These are phyloP conservation scores for Spisula solida DNA, from an alignment of 2,888 invertebrate genomes.

Conservation along the genomic window DNA sequence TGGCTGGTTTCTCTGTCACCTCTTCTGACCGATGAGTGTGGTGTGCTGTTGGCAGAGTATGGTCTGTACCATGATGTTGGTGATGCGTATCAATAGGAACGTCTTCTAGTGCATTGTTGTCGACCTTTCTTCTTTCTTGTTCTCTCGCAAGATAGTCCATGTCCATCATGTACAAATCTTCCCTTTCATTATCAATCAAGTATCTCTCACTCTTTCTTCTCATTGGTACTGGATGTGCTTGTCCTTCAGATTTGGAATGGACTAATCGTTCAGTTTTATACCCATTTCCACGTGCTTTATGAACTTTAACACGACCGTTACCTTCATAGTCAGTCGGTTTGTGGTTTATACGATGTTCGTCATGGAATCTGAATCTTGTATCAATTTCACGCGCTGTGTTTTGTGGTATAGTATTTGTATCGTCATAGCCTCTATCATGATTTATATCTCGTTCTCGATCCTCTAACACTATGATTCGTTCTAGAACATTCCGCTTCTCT, in stretches of 20 bases:
- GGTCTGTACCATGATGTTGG: not conserved
- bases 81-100: not conserved
- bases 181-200: slow-evolving; percentile 53
- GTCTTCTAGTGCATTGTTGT: not conserved
- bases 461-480: not conserved
- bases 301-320: not conserved
- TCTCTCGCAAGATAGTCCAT: slow-evolving; percentile 52
- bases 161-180: slow-evolving; percentile 68
- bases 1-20: not conserved
- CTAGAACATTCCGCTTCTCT: not conserved
- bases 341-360: not conserved
- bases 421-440: not conserved
- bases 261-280: slow-evolving; percentile 3
- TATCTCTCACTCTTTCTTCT: slow-evolving; percentile 20
- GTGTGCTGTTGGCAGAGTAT: not conserved
- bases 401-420: not conserved
- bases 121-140: not conserved
- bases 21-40: not conserved
- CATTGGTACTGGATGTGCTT: not conserved
- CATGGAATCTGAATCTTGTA: not conserved
- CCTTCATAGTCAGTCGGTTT: not conserved
- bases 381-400: not conserved
- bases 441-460: not conserved
- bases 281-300: not conserved
- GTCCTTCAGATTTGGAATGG: not conserved